Base-by-base conservation (phyloP, 2,797 vertebrate species). In the Poecilia gillii region DNA sequence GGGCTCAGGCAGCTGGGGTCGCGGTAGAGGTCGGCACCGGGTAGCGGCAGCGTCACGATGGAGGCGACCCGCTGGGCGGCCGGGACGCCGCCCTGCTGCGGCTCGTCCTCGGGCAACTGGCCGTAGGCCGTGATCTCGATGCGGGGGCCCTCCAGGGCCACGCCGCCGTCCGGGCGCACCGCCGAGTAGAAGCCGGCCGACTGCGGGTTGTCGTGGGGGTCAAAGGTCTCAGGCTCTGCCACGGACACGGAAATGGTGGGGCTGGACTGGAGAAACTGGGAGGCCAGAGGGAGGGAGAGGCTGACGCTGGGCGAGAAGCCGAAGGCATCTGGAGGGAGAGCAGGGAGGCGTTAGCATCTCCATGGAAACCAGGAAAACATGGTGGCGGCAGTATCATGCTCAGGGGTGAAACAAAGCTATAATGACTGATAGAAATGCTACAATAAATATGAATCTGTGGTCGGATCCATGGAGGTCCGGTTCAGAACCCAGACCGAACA, bases 81-180 rank as follows among this genome's bases (percentile, higher is more conserved):
- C 2, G 97, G 97, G 9, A 95, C 90, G 79, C 72, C 88, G 71
- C 92, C 93, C 72, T 97, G 97, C 82, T 98, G 97, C 14, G 94
- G 96, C 64, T 92, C 94, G 0, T 98, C 97, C 0, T 97, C 97
- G 71, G 97, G 95, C 84, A 98, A 98, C 88, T 97, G 98, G 82
- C 95, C 92, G 87, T 98, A 99, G 0, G 98, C 96, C 0, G 98
- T 99, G 91, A 99, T 99, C 95, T 99, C 98, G 1, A 99, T 99
- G 43, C 98, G 97, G 0, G 98, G 98, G 77, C 98, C 99, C 94
- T 99, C 98, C 90, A 99, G 92, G 0, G 97, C 88, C 0, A 97
- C 97, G 23, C 96, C 96, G 23, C 97, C 97, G 0, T 97, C 97
- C 6, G 97, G 97, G 64, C 97, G 94, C 68, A 94, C 31, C 33